Evolutionary conservation across 2,797 vertebrate species (phyloP).

Genomic region (Siniperca obscura): DNA sequence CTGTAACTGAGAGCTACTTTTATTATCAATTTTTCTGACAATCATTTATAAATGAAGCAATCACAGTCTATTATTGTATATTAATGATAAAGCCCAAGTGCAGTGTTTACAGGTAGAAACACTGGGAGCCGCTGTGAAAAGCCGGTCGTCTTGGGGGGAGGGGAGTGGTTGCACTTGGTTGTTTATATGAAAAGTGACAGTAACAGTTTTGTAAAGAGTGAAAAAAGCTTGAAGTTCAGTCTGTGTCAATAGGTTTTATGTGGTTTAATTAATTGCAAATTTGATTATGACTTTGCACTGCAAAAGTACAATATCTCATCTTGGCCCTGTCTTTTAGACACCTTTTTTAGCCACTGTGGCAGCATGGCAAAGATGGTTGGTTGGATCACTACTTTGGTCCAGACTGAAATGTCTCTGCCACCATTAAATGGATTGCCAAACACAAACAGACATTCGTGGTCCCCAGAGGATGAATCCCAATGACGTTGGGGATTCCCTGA

Average conservation of each 20-base stretch:
- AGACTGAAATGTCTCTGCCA: background rate
- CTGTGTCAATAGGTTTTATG: background rate
- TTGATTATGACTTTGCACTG: background rate
- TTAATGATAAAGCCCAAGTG: conserved; percentile 1
- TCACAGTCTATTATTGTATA: background rate
- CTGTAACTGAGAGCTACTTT: conserved; percentile 10
- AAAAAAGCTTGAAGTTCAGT: too few species aligned
- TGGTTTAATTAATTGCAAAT: background rate
- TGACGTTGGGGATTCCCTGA: background rate
- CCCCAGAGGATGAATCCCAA: background rate
- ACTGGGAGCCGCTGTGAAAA: background rate
- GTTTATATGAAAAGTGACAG: too few species aligned
- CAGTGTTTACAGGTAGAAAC: background rate
- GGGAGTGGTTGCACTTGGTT: background rate
- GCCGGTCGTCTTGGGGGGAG: too few species aligned
- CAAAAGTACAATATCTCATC: background rate
- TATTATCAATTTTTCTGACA: conserved; percentile 20
- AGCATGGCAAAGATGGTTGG: background rate
- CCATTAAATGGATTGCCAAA: background rate
- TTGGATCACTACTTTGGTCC: too few species aligned
- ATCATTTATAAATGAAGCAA: conserved; percentile 11
- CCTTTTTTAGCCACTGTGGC: background rate
- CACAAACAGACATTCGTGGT: background rate
- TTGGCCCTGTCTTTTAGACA: background rate
- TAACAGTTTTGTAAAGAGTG: too few species aligned